phyloP scores from a whole-genome alignment of 2,888 invertebrate genomes.

The Acanthococcus lagerstroemiae region DNA sequence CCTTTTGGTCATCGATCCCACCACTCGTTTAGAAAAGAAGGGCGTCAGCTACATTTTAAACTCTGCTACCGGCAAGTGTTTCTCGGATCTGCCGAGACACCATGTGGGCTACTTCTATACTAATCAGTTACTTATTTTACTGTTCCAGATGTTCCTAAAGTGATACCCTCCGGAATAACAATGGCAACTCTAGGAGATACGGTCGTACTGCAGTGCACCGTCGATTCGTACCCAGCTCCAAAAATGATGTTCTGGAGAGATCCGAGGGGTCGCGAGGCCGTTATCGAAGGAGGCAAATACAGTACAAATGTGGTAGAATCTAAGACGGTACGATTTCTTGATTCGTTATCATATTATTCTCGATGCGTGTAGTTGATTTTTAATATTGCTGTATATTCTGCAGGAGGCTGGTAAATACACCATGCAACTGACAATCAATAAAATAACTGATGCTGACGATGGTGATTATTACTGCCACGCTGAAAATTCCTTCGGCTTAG shows the following conservation, averaged over 20 bases:
- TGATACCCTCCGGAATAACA: conserved; percentile 66
- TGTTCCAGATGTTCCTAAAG: conserved; percentile 59
- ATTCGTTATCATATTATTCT: not conserved
- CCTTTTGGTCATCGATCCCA: too few species aligned
- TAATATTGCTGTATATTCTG: conserved; percentile 12
- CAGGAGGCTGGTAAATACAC: conserved; percentile 58
- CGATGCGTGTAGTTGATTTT: not conserved
- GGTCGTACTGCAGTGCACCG: conserved; percentile 64
- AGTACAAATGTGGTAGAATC: conserved; percentile 44
- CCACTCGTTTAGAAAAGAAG: too few species aligned
- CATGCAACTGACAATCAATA: conserved; percentile 64
- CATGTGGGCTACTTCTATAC: too few species aligned
- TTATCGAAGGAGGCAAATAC: conserved; percentile 67
- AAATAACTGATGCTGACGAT: conserved; percentile 58
- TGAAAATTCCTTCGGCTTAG: conserved; percentile 68
- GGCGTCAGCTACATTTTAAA: too few species aligned
- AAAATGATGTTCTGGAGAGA: conserved; percentile 74
- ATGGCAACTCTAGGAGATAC: conserved; percentile 66
- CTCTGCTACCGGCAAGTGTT: not conserved
- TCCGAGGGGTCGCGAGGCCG: conserved; percentile 59
- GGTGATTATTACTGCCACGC: conserved; percentile 78
- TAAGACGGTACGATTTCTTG: not conserved
- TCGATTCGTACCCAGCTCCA: conserved; percentile 68
- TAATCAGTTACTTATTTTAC: too few species aligned
- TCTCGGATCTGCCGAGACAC: too few species aligned